These are phyloP conservation scores for Brachionus sp. DNA, from an alignment of 1,140 invertebrate species.

Conservation along the genomic window DNA sequence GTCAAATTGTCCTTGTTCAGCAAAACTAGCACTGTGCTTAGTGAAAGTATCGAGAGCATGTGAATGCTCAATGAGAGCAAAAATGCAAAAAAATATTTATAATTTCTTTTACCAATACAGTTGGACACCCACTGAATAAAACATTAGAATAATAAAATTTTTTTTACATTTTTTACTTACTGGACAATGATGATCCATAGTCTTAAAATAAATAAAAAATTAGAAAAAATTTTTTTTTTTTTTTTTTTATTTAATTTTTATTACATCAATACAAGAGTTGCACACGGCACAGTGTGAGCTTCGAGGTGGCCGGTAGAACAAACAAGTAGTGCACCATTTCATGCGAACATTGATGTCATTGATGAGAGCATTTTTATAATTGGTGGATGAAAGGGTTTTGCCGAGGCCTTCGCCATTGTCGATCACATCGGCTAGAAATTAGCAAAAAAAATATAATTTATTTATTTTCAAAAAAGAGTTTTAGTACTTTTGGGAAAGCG, in stretches of 20 bases:
- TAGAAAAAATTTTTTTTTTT: not conserved
- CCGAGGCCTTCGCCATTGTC: not conserved
- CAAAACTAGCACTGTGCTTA: conserved; percentile 61
- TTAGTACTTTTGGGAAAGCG: conserved; percentile 16
- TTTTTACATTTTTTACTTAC: not conserved
- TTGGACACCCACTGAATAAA: conserved; percentile 36
- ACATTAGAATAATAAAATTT: not conserved
- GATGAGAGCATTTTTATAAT: conserved; percentile 34
- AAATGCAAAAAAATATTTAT: conserved; percentile 78
- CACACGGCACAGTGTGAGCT: conserved; percentile 98
- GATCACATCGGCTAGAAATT: not conserved
- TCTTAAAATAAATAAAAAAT: conserved; percentile 25
- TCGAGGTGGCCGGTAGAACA: conserved; percentile 94
- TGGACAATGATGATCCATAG: conserved; percentile 99
- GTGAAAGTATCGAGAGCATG: conserved; percentile 89
- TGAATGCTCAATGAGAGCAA: conserved; percentile 90
- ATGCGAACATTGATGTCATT: conserved; percentile 37
- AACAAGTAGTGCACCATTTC: conserved; percentile 70
- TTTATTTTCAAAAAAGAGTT: not conserved
- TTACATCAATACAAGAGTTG: conserved; percentile 87
- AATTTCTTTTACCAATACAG: conserved; percentile 88
- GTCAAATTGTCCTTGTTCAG: not conserved
- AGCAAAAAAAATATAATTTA: not conserved
- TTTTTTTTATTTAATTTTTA: not conserved
- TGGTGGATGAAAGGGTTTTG: not conserved